Conservation (phyloP, 2,888 invertebrate genomes). For the Apamea anceps region DNA sequence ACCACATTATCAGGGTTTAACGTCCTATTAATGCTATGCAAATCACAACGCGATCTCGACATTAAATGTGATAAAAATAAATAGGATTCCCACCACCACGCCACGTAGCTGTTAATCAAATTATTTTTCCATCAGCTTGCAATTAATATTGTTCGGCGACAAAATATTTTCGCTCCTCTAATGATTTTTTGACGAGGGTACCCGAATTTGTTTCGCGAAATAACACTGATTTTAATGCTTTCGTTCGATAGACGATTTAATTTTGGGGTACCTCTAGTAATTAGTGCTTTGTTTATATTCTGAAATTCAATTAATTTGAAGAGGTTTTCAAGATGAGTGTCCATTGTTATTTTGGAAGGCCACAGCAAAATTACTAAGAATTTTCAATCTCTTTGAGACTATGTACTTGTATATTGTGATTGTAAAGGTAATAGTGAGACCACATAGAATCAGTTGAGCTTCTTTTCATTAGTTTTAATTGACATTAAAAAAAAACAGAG, state of each 20-base stretch:
- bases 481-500: neutral
- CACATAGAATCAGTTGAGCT: neutral
- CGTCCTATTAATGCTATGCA: conserved; percentile 13
- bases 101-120: conserved; percentile 57
- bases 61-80: conserved; percentile 39
- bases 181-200: conserved; percentile 87
- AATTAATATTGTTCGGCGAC: conserved; percentile 76
- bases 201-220: conserved; percentile 72
- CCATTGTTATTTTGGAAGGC: conserved; percentile 17
- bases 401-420: neutral
- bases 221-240: conserved; percentile 74
- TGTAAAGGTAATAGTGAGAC: neutral
- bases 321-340: conserved; percentile 22
- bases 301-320: conserved; percentile 44
- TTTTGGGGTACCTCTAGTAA: conserved; percentile 42
- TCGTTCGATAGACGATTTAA: conserved; percentile 35
- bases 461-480: neutral
- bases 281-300: conserved; percentile 42
- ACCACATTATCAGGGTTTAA: neutral
- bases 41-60: conserved; percentile 11
- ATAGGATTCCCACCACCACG: conserved; percentile 33
- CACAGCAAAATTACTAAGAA: neutral
- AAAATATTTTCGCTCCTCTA: conserved; percentile 84
- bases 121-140: conserved; percentile 61
- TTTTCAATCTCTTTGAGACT: conserved; percentile 3